Evolutionary conservation across 2,888 invertebrate species (phyloP).

Genomic region (Coelopa pilipes): DNA sequence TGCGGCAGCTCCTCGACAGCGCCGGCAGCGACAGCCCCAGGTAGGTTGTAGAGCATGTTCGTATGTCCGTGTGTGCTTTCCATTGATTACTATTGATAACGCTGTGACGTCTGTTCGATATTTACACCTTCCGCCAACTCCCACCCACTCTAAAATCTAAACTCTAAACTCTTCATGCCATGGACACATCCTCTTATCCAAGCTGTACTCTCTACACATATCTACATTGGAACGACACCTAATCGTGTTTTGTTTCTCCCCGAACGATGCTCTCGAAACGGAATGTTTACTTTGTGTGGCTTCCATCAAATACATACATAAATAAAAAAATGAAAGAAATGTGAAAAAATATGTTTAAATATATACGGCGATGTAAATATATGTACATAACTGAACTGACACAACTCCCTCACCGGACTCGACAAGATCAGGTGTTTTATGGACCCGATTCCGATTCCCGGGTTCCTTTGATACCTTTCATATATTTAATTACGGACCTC

Average conservation of each 20-base stretch:
- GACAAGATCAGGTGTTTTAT: too few relatives aligned
- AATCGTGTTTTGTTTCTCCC: not conserved
- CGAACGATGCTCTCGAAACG: slow-evolving; percentile 2
- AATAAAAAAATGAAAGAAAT: too few relatives aligned
- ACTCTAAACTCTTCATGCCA: slow-evolving; percentile 10
- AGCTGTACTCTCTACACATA: slow-evolving; percentile 7
- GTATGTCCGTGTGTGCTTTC: slow-evolving; percentile 35
- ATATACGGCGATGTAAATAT: too few relatives aligned
- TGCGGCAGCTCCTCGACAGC: slow-evolving; percentile 43
- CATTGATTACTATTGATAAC: not conserved
- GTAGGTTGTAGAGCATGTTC: slow-evolving; percentile 67
- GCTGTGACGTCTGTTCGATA: slow-evolving; percentile 18
- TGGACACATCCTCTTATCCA: slow-evolving; percentile 1
- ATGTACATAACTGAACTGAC: too few relatives aligned
- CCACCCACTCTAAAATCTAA: slow-evolving; percentile 19
- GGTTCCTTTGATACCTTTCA: too few relatives aligned
- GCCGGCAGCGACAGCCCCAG: slow-evolving; percentile 55
- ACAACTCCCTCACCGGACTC: too few relatives aligned
- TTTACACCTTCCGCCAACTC: too few relatives aligned
- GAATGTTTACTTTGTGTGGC: not conserved
- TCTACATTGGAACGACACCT: not conserved
- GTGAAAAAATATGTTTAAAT: too few relatives aligned
- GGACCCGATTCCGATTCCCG: too few relatives aligned
- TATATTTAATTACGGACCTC: too few relatives aligned
- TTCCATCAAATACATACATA: too few relatives aligned